Base-by-base conservation (phyloP, 2,113 vertebrate genomes). In the Triplophysa dalaica region DNA sequence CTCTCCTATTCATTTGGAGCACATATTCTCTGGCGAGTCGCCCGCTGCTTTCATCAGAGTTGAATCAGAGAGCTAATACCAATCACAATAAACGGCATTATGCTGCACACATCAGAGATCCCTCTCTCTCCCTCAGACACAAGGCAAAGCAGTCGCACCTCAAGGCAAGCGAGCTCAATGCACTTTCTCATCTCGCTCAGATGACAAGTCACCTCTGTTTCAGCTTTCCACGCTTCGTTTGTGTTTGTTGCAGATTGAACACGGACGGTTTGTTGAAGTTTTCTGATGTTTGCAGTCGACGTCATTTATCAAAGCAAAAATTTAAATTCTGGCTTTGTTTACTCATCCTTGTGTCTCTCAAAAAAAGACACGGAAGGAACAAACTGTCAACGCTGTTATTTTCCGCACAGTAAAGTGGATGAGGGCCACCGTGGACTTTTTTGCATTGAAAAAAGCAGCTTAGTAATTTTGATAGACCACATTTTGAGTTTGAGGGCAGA, bases 41-140 rank as follows among this genome's bases (percentile, higher is more conserved):
- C 84, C 79, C 22, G 8, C 79, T 90, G 82, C 90, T 92, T 91
- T 93, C 87, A 92, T 93, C 90, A 87, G 86, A 88, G 89, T 81
- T 86, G 70, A 88, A 82, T 85, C 87, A 81, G 86, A 90, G 86
- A 85, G 88, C 86, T 87, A 78, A 85, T 70, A 48, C 79, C 82
- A 85, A 41, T 79, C 82, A 80, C 80, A 93, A 92, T 89, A 89
- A 84, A 75, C 85, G 76, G 89, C 90, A 89, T 93, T 92, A 86
- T 93, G 86, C 82, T 86, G 64, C 78, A 84, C 80, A 86, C 26
- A 85, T 74, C 79, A 80, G 81, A 54, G 85, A 66, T 72, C 64
- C 26, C 22, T 61, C 74, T 78, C 63, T 78, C 50, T 70, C 67
- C 67, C 45, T 66, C 19, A 66, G 26, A 70, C 38, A 48, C 52